Base-by-base conservation (phyloP, 2,888 invertebrate genomes). In the Microplitis deprimator region DNA sequence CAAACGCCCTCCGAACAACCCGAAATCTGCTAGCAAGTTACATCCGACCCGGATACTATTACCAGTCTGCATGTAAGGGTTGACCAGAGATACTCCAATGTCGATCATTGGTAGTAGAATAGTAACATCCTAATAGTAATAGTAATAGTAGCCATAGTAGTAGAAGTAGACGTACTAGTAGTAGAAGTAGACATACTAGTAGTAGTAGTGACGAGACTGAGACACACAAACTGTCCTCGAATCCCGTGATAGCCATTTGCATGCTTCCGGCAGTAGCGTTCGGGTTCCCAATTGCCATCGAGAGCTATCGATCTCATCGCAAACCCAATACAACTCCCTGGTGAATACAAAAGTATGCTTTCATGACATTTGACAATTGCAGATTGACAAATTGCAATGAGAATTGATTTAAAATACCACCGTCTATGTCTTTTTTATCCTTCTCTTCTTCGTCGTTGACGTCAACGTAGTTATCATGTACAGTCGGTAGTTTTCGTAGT, bases 41-140 rank as follows among this genome's bases (percentile, higher is more conserved):
- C 50, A 50, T 82, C 85, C 82, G 82, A 85, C 83, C 83, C 84
- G 84, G 85, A 85, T 84, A 81, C 82, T 81, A 82, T 85, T 85
- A 85, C 83, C 81, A 73, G 80, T 81, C 68, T 72, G 77, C 82
- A 50, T 50, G 50, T 50, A 13, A 13, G 50, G 50, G 50, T 50
- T 50, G 13, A 13, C 13, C 50, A 13, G 4, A 13, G 50, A 50
- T 50, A 50, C 50, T 50, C 13, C 13, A 13, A 50, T 50, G 50
- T 50, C 80, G 78, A 60, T 75, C 72, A 10, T 68, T 39, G 65
- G 71, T 2, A 38, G 4, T 40, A n/a, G 40, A 68, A 68, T 13
- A 13, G 29, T 29, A 29, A 2, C 29, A 29, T 13, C 10, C 13
- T 50, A 50, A 3, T 13, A 50, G 50, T 50, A 13, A 50, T 50